Evolutionary conservation across 2,888 invertebrate species (phyloP), one percentile per base, ranked within the genome.

Genomic region (Meliscaeva auricollis): DNA sequence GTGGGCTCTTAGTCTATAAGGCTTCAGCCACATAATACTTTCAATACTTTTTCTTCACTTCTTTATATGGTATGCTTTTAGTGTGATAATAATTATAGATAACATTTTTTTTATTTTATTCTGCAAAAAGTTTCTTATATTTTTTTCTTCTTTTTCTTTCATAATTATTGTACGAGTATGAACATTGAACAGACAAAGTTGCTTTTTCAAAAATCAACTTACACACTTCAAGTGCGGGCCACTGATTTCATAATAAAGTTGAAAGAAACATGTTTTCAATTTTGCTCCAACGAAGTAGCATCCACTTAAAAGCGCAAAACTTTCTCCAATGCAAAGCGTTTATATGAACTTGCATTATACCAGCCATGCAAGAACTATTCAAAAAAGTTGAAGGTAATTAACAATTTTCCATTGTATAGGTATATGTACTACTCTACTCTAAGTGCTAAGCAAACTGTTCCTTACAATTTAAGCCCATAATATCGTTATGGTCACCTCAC

Each of bases 251-350:
- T 44, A 38, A 64, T 50, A 35, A 35, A 26, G 15, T 26, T 35
- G 50, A 72, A 75, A 52, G 75, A 68, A 84, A 80, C 80, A 70
- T 84, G 75, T 75, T 84, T 84, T 84, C 75, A 84, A 84, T 84
- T 84, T 80, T 48, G 58, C 60, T 50, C 52, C 66, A 58, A 74
- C 80, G 78, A 76, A 80, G 75, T 84, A 62, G 52, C 75, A 84
- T 60, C 75, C 70, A 84, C 80, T 84, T 66, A 41, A 84, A 70
- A 84, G 70, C 54, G 56, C 58, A 72, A 75, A 84, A 84, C 38
- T 80, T 84, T 80, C 68, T 56, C 70, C 70, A 79, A 70, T 84
- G 70, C 50, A 69, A 79, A 84, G 58, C 83, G 66, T 76, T 84
- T 84, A 75, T 84, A 75, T 72, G 66, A 72, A 66, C 72, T 68